A percentile compares a stretch with the other conserved stretches of the same genome.
These are phyloP conservation scores for Synchiropus splendidus DNA, from an alignment of 2,113 vertebrate genomes.

Conservation along the genomic window DNA sequence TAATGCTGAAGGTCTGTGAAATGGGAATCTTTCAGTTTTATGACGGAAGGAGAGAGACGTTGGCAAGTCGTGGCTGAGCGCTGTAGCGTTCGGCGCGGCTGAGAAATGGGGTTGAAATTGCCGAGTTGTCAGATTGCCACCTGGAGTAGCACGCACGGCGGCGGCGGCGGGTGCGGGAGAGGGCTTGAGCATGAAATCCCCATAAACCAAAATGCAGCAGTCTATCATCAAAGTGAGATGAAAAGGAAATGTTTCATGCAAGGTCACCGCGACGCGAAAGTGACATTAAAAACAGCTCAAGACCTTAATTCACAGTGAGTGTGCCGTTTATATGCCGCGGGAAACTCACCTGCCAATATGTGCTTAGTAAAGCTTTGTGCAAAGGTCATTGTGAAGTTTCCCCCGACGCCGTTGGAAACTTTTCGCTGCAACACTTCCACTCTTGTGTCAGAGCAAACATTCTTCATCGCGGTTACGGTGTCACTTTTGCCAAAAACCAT, in stretches of 20 bases:
- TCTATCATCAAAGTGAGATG: conserved; percentile 55
- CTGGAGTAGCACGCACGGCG: conserved; percentile 43
- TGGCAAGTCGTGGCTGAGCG: conserved; percentile 19
- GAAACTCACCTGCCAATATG: conserved; percentile 54
- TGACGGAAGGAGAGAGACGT: conserved; percentile 19
- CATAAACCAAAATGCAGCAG: conserved; percentile 60
- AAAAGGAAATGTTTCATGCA: conserved; percentile 56
- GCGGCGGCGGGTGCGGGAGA: conserved; percentile 17
- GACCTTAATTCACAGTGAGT: conserved; percentile 63
- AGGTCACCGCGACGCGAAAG: conserved; percentile 63
- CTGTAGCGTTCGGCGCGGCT: conserved; percentile 8
- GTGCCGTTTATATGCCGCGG: conserved; percentile 58
- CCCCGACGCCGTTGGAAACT: conserved; percentile 35
- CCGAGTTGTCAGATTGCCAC: conserved; percentile 58
- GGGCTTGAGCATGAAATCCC: conserved; percentile 58
- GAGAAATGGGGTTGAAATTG: conserved; percentile 43
- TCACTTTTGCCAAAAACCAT: conserved; percentile 13
- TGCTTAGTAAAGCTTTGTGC: conserved; percentile 43
- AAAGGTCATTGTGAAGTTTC: conserved; percentile 61
- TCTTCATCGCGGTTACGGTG: neutral
- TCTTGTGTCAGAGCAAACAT: conserved; percentile 7
- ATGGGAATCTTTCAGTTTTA: conserved; percentile 24
- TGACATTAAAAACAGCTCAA: conserved; percentile 65
- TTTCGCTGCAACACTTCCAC: conserved; percentile 33
- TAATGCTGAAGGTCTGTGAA: conserved; percentile 20